These are phyloP conservation scores for Platycheirus rosarum DNA, from an alignment of 2,888 invertebrate genomes.

Conservation along the genomic window DNA sequence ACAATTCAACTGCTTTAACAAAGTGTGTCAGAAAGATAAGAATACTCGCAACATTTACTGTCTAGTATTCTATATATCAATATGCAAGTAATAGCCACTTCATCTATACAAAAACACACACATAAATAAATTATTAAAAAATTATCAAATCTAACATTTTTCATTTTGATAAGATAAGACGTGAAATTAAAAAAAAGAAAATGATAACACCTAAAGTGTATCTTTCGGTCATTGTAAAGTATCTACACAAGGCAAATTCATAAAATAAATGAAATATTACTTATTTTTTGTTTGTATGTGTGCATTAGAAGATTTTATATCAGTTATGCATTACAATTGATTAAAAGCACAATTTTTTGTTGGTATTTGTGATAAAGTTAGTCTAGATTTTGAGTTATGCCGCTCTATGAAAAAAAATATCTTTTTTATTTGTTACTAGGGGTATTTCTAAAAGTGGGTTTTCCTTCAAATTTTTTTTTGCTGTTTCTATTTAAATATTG, in stretches of 20 bases:
- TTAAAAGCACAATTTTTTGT: no score
- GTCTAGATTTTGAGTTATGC: neutral
- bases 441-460: neutral
- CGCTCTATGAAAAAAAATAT: neutral
- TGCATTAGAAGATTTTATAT: neutral
- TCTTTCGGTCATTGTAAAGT: conserved; percentile 1
- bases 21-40: conserved; percentile 63
- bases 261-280: neutral
- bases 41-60: neutral
- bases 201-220: neutral
- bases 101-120: no score
- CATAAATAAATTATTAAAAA: neutral
- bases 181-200: conserved; percentile 1
- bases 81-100: no score
- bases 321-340: neutral
- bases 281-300: neutral
- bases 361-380: neutral
- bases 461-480: neutral
- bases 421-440: no score
- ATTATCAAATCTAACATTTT: conserved; percentile 20
- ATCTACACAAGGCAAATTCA: conserved; percentile 6
- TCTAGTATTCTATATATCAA: no score
- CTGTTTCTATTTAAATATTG: conserved; percentile 4
- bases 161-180: conserved; percentile 12
- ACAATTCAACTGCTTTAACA: conserved; percentile 41